phyloP scores from a whole-genome alignment of 2,113 vertebrate species.

The Willisornis vidua region DNA sequence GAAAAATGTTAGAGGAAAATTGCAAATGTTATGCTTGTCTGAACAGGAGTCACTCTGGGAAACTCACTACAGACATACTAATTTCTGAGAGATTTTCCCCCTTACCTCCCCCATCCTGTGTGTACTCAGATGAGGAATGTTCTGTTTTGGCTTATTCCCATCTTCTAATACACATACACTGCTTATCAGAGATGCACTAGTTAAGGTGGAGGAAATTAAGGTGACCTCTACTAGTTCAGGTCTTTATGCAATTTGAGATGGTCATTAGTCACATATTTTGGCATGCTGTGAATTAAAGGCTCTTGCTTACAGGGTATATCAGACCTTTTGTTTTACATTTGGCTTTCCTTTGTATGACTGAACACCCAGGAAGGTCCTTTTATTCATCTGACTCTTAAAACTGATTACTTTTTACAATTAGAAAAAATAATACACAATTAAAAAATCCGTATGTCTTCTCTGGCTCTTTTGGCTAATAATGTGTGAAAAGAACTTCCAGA shows the following conservation, averaged over 20 bases:
- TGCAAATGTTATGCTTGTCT: slow-evolving; percentile 37
- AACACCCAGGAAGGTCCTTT: slow-evolving; percentile 5
- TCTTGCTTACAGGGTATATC: not conserved
- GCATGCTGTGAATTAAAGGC: slow-evolving; percentile 26
- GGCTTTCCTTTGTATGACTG: not conserved
- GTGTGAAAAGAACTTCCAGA: slow-evolving; percentile 1
- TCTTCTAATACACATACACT: not conserved
- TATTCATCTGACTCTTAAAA: not conserved
- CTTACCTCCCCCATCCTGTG: not conserved
- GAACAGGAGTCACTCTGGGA: slow-evolving; percentile 34
- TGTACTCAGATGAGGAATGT: not conserved
- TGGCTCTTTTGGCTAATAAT: not conserved
- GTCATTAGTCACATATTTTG: slow-evolving; percentile 64
- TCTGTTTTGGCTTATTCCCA: slow-evolving; percentile 27
- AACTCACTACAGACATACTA: not conserved
- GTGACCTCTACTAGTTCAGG: slow-evolving; percentile 54
- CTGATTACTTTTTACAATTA: not conserved
- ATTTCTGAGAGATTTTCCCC: not conserved
- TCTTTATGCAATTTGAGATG: slow-evolving; percentile 60
- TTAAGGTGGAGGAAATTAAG: slow-evolving; percentile 68
- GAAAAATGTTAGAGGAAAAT: slow-evolving; percentile 53
- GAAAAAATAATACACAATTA: not conserved
- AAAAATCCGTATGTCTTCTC: not conserved
- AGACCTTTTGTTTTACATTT: not conserved
- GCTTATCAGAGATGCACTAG: slow-evolving; percentile 57